A percentile compares a stretch with the other conserved stretches of the same genome.
Conservation (phyloP, 1,140 invertebrate genomes). For the Heliothis virescens region DNA sequence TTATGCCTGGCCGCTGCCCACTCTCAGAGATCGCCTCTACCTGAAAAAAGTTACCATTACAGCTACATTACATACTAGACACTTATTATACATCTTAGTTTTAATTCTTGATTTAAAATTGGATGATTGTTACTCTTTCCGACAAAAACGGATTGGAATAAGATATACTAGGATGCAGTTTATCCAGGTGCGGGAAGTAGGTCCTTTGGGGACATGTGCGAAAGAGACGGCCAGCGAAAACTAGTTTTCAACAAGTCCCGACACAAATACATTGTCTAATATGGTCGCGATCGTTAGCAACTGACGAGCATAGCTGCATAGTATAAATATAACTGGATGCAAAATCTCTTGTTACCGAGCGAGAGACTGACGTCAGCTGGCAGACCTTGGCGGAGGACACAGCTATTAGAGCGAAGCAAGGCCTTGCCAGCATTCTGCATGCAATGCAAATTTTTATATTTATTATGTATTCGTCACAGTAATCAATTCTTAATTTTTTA, state of each 20-base stretch:
- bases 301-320: conserved; percentile 40
- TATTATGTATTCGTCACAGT: conserved; percentile 49
- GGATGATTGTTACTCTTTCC: too few relatives aligned
- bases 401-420: conserved; percentile 77
- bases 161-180: too few relatives aligned
- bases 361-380: conserved; percentile 75
- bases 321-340: conserved; percentile 55
- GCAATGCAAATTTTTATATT: conserved; percentile 61
- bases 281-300: conserved; percentile 43
- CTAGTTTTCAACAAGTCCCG: background rate
- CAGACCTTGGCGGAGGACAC: conserved; percentile 80
- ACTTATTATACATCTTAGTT: too few relatives aligned
- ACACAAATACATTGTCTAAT: conserved; percentile 26
- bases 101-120: too few relatives aligned
- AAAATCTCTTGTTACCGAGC: conserved; percentile 73
- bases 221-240: too few relatives aligned
- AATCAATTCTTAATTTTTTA: background rate
- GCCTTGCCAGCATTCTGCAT: conserved; percentile 77
- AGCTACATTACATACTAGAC: conserved; percentile 20
- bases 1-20: conserved; percentile 66
- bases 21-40: conserved; percentile 58
- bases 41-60: conserved; percentile 54
- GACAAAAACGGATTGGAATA: too few relatives aligned
- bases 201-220: too few relatives aligned
- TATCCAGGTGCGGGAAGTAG: too few relatives aligned